A percentile compares a stretch with the other conserved stretches of the same genome.
Evolutionary conservation across 2,797 vertebrate genomes (phyloP).

Genomic region (Mormyrus proboscirostris): DNA sequence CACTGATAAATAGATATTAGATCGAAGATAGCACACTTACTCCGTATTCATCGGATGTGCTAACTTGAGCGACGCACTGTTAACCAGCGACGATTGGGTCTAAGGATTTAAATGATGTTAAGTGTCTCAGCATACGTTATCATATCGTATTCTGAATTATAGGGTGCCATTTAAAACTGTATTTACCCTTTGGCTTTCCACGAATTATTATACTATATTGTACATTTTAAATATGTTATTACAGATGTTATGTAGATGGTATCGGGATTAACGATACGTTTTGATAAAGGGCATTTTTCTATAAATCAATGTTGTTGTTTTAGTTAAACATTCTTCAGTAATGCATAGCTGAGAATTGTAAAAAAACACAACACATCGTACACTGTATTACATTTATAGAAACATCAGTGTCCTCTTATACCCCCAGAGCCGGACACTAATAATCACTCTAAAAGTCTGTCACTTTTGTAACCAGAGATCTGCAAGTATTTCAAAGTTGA

Average conservation of each 20-base stretch:
- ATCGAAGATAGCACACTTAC: not conserved
- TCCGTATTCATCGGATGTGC: not conserved
- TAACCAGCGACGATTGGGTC: not conserved
- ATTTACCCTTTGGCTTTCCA: not conserved
- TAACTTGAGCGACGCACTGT: not conserved
- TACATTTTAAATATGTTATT: not conserved
- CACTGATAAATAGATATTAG: not conserved
- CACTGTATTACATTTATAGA: not conserved
- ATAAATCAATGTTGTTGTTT: not conserved
- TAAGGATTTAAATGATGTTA: not conserved
- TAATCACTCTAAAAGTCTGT: not conserved
- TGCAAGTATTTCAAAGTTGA: not conserved
- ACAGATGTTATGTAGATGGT: not conserved
- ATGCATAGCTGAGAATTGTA: not conserved
- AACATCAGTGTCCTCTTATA: not conserved
- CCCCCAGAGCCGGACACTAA: not conserved
- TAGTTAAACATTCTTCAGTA: not conserved
- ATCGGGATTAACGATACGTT: not conserved
- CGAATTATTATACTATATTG: not conserved
- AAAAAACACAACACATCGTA: not conserved
- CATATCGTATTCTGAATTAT: not conserved
- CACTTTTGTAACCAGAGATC: not conserved
- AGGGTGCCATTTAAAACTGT: not conserved
- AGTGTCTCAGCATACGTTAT: not conserved
- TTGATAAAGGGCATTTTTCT: not conserved